Evolutionary conservation across 2,888 invertebrate species (phyloP), one percentile per base, ranked within the genome.

Genomic region (Ectemnius continuus): DNA sequence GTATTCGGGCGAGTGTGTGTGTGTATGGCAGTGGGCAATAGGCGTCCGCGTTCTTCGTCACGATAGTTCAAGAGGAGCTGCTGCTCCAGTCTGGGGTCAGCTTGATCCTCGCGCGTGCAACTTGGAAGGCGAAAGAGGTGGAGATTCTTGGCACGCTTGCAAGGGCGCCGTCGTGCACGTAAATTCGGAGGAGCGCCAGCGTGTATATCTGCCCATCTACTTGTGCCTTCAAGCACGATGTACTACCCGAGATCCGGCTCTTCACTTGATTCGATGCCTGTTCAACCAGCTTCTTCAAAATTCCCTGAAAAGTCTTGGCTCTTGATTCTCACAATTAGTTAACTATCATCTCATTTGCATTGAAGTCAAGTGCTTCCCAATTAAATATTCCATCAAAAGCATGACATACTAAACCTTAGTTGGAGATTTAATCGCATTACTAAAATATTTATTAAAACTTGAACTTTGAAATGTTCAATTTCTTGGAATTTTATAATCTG

Each of bases 111-210:
- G 36, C 36, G 36, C 8, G 47, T 16, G n/a, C 26, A 63, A 56
- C 71, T 46, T 60, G 58, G 58, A 60, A 47, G 64, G 64, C 62
- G 52, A 70, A 56, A 67, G 48, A 66, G 67, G 64, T 47, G 59
- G 48, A 57, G 65, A 77, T 77, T 77, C 77, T 77, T 77, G 77
- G 77, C 77, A 77, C 76, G 64, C 63, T 26, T 67, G 60, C 76
- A 63, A 57, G 20, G n/a, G 67, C 65, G 70, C 60, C 46, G 52
- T 57, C 6, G 66, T 56, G 18, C 66, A 14, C 68, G 28, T 48
- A 68, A 73, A 61, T 74, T 69, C 64, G 26, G 61, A 46, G 36
- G 59, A 65, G 48, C 69, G 65, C 59, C n/a, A 47, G 6, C 45
- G 16, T 69, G 18, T 46, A 20, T 61, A 52, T 56, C 65, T 36